Evolutionary conservation across 2,888 invertebrate genomes (phyloP).

Genomic region (Andricus curvator): DNA sequence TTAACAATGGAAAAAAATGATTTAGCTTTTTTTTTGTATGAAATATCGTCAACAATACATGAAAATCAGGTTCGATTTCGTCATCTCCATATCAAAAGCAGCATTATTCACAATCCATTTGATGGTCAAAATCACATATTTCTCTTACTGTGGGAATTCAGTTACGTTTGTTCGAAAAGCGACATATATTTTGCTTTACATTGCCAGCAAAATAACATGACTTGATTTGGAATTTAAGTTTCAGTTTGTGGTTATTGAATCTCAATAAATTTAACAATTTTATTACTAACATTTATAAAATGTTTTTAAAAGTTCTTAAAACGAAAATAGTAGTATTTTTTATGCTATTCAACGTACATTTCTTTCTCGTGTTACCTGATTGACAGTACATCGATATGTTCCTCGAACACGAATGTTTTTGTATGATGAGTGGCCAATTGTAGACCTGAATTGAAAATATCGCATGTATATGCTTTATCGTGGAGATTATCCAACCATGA

Average conservation of each 20-base stretch:
- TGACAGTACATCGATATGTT: slow-evolving; percentile 5
- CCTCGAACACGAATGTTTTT: slow-evolving; percentile 11
- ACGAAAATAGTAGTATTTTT: not conserved
- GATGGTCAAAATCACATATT: not conserved
- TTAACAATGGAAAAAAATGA: not conserved
- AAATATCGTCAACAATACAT: not conserved
- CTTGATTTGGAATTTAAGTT: not conserved
- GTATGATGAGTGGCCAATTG: slow-evolving; percentile 6
- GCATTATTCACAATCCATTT: not conserved
- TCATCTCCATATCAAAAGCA: not conserved
- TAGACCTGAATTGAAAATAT: slow-evolving; percentile 2
- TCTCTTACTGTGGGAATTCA: not conserved
- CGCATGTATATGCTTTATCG: not conserved
- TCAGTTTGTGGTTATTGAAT: not conserved
- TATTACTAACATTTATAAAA: not conserved
- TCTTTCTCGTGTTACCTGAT: not conserved
- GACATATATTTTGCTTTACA: not conserved
- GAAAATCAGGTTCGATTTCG: not conserved
- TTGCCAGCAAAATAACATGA: not conserved
- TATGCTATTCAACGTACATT: not conserved
- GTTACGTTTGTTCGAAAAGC: not conserved
- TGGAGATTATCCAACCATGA: slow-evolving; percentile 5
- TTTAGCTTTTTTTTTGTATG: not conserved
- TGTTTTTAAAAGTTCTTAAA: not conserved
- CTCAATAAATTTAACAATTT: not conserved